These are phyloP conservation scores for Percina caprodes DNA, from an alignment of 2,113 vertebrate species.

Conservation along the genomic window DNA sequence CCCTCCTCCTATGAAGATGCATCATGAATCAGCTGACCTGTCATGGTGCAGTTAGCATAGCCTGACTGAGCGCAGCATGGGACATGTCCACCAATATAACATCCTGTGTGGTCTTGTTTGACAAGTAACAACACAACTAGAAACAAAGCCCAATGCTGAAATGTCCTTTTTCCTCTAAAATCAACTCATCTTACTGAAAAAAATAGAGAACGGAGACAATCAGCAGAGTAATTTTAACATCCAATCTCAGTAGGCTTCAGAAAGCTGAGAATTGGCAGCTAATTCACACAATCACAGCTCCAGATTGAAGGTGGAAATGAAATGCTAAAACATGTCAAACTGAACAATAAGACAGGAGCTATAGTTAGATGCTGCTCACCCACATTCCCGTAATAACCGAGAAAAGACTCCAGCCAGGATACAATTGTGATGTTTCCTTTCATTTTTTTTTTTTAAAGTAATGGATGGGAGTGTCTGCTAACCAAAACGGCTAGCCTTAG, in stretches of 20 bases:
- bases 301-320: constrained; percentile 52
- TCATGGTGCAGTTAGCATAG: constrained; percentile 34
- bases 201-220: constrained; percentile 39
- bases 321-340: constrained; percentile 22
- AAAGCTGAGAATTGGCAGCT: constrained; percentile 39
- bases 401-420: not conserved
- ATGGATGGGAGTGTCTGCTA: not conserved
- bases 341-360: constrained; percentile 38
- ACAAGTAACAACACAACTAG: constrained; percentile 2
- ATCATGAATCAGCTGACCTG: constrained; percentile 48
- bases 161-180: constrained; percentile 12
- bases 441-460: not conserved
- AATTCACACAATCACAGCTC: constrained; percentile 49
- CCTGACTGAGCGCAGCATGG: constrained; percentile 48
- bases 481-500: not conserved
- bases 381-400: not conserved
- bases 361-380: not conserved
- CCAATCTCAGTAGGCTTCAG: constrained; percentile 10
- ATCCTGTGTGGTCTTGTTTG: constrained; percentile 1
- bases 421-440: not conserved
- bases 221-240: constrained; percentile 32
- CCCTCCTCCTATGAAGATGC: not conserved
- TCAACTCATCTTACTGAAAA: not conserved
- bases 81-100: constrained; percentile 40
- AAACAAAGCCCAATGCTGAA: not conserved